Conservation (phyloP, 2,888 invertebrate genomes). For the Dexiosoma caninum region DNA sequence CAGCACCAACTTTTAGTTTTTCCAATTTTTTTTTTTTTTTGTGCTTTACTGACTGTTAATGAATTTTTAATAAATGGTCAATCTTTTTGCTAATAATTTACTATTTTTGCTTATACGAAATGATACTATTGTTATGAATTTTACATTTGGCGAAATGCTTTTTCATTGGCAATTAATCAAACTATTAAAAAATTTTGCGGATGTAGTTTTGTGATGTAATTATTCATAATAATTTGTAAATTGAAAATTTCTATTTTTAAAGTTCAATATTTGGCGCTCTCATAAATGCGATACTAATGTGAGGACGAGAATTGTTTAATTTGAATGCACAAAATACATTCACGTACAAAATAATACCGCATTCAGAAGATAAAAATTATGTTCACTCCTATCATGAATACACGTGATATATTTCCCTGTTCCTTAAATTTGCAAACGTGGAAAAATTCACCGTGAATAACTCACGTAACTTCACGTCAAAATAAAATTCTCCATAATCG, state of each 20-base stretch:
- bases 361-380: no score
- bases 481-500: no score
- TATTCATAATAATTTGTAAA: constrained; percentile 1
- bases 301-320: no score
- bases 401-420: no score
- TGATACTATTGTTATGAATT: constrained; percentile 2
- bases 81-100: constrained; percentile 36
- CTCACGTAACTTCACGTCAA: no score
- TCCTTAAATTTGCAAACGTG: no score
- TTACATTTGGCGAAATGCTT: constrained; percentile 27
- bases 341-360: no score
- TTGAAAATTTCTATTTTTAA: neutral
- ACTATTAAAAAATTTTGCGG: neutral
- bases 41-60: constrained; percentile 40
- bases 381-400: no score
- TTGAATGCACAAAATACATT: no score
- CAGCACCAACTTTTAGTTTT: constrained; percentile 3
- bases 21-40: neutral
- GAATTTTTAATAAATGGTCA: constrained; percentile 55
- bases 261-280: no score
- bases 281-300: no score
- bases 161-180: constrained; percentile 47
- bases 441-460: no score
- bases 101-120: constrained; percentile 11
- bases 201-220: neutral